Evolutionary conservation across 1,140 invertebrate genomes (phyloP).

Genomic region (Vollenhovia emeryi): DNA sequence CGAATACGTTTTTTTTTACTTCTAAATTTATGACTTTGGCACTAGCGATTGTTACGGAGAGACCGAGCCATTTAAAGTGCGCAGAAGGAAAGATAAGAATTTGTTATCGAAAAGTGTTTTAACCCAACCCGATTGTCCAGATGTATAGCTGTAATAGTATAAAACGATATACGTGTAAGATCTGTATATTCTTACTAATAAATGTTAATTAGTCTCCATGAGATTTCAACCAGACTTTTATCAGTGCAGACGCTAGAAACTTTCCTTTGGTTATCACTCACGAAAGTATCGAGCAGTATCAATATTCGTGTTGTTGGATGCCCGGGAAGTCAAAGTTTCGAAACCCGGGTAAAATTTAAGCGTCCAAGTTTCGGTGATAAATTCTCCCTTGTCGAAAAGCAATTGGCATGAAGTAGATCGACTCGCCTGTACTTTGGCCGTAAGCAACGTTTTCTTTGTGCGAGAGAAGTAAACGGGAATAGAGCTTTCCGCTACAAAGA

Average conservation of each 20-base stretch:
- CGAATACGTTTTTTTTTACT: neutral
- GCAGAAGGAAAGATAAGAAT: neutral
- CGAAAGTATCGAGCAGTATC: conserved; percentile 5
- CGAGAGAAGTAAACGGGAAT: neutral
- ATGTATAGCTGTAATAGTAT: neutral
- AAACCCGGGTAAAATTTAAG: neutral
- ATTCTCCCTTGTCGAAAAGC: conserved; percentile 17
- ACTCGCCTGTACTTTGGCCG: neutral
- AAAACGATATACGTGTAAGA: neutral
- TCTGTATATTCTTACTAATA: conserved; percentile 1
- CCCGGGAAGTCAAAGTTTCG: conserved; percentile 6
- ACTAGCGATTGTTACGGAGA: neutral
- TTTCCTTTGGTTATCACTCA: neutral
- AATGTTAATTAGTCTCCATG: neutral
- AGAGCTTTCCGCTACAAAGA: neutral
- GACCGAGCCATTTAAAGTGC: neutral
- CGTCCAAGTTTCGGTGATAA: conserved; percentile 26
- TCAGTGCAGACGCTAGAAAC: neutral
- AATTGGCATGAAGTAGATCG: conserved; percentile 25
- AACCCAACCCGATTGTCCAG: neutral
- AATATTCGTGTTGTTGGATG: neutral
- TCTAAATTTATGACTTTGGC: neutral
- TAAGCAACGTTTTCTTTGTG: neutral
- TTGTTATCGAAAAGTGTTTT: neutral
- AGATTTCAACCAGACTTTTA: neutral